These are phyloP conservation scores for Acanthurus tractus DNA, from an alignment of 2,797 vertebrate species.

Conservation along the genomic window DNA sequence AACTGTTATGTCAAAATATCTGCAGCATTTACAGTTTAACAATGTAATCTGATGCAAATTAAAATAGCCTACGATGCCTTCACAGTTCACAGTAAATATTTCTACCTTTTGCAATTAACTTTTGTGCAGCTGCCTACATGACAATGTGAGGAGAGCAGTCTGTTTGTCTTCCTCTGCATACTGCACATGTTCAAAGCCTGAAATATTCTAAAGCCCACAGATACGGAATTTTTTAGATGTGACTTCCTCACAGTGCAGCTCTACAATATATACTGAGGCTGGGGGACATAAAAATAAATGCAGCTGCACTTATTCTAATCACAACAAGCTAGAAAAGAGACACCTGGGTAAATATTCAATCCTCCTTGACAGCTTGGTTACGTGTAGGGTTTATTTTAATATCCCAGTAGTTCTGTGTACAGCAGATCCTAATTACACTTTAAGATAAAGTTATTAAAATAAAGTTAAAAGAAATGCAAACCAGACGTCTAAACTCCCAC, in stretches of 20 bases:
- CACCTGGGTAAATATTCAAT: no score
- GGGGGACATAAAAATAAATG: not conserved
- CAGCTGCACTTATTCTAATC: not conserved
- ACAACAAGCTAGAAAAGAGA: not conserved
- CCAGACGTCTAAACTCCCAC: not conserved
- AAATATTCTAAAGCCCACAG: conserved; percentile 2
- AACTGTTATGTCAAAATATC: conserved; percentile 10
- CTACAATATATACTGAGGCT: not conserved
- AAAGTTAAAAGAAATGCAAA: not conserved
- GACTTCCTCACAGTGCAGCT: conserved; percentile 6
- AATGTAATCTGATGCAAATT: not conserved
- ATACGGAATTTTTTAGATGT: conserved; percentile 5
- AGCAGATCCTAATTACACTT: not conserved
- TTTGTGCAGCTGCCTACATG: not conserved
- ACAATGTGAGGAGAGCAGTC: conserved; percentile 19
- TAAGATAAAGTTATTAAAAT: not conserved
- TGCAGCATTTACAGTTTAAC: not conserved
- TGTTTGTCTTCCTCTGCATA: conserved; percentile 3
- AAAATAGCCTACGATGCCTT: conserved; percentile 7
- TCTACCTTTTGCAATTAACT: not conserved
- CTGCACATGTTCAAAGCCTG: conserved; percentile 9
- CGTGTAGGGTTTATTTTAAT: not conserved
- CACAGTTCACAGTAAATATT: conserved; percentile 14
- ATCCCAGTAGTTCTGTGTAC: not conserved
- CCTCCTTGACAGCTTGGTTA: not conserved